Base-by-base conservation (phyloP, 2,888 invertebrate species). In the Plebejus argus region DNA sequence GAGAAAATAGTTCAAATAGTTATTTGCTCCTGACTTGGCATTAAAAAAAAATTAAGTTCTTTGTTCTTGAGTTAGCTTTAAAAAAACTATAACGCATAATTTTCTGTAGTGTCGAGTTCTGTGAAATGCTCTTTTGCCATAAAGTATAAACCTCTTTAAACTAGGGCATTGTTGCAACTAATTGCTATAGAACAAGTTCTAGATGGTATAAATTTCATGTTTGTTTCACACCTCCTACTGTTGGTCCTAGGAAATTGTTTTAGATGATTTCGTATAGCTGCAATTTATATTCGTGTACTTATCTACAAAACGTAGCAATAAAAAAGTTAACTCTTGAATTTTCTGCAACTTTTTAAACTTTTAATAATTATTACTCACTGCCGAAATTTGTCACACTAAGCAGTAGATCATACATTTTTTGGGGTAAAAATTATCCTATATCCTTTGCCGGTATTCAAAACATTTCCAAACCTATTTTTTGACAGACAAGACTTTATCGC, bases 161-260 rank as follows among this genome's bases (percentile, higher is more conserved):
- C 45, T 72, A 20, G 72, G 49, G 74, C 49, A 74, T 74, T 74
- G 74, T 28, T 49, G 78, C 79, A 80, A 80, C 80, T 76, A 82
- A 80, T 82, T 80, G 79, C 80, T 81, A 77, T 80, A 76, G 78
- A 77, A 74, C 74, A 53, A 28, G 74, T 53, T 23, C 6, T 45
- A 74, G 74, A 28, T 18, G 15, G 53, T 53, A 28, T 74, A 74
- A 74, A 74, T 74, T 66, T 66, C 6, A 18, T 23, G 61, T 66
- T 66, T 1, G 6, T 15, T 28, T 61, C 23, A 61, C 66, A 66
- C 66, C 33, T 66, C 28, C 28, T 28, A 66, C 28, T 28, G 45
- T 45, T 12, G 49, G 18, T 8, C 39, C 39, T 39, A 39, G 39
- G 15, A 53, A 15, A 53, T 53, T 18, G 49, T 53, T 53, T 18